Conservation (phyloP, 2,888 invertebrate genomes). For the Rotaria magnacalcarata region DNA sequence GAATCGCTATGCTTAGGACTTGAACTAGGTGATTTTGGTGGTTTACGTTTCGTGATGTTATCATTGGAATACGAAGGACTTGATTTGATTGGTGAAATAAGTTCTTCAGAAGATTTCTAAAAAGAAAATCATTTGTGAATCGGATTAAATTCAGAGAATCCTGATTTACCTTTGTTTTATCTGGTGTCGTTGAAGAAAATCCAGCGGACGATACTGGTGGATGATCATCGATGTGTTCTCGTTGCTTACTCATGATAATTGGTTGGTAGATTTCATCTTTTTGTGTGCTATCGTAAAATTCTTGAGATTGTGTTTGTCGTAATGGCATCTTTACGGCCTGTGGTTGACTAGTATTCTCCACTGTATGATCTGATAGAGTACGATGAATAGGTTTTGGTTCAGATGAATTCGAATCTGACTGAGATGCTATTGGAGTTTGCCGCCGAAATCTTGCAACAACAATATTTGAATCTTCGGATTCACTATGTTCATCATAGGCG, state of each 20-base stretch:
- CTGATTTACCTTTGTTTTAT: background rate
- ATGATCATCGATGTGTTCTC: no score
- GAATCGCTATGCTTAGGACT: background rate
- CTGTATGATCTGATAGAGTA: background rate
- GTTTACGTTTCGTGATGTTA: background rate
- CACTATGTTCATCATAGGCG: conserved; percentile 24
- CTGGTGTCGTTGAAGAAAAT: background rate
- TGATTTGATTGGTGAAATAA: background rate
- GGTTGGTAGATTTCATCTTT: background rate
- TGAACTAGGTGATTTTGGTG: background rate
- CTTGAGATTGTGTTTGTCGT: background rate
- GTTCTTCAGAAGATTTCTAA: background rate
- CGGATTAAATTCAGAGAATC: no score
- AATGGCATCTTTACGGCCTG: background rate
- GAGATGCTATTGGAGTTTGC: background rate
- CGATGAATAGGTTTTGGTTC: background rate
- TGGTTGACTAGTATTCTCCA: background rate
- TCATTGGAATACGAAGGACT: conserved; percentile 6
- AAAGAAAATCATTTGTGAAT: background rate
- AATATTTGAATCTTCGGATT: conserved; percentile 43
- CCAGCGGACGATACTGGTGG: background rate
- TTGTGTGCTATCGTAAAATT: background rate
- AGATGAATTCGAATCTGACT: no score
- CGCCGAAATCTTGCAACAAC: conserved; percentile 39
- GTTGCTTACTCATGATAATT: background rate